Conservation (phyloP, 2,797 vertebrate genomes). For the Coregonus ussuriensis region DNA sequence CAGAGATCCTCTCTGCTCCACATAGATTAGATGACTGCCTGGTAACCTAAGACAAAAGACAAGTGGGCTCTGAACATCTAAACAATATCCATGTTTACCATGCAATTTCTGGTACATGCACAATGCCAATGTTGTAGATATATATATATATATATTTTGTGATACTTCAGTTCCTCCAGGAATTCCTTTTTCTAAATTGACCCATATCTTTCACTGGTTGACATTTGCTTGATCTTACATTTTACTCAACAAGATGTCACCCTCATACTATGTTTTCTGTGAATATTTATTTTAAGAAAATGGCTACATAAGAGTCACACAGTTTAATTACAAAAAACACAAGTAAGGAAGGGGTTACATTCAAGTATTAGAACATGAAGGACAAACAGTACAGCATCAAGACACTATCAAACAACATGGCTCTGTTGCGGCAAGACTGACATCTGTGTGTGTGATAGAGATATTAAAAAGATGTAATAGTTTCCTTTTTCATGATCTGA, state of each 20-base stretch:
- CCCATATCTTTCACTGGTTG: not conserved
- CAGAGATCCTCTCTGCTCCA: not conserved
- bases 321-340: constrained; percentile 41
- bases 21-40: not conserved
- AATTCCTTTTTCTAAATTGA: not conserved
- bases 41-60: not conserved
- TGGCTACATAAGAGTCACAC: constrained; percentile 27
- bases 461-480: constrained; percentile 15
- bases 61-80: not conserved
- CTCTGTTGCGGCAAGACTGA: too few species aligned
- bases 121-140: not conserved
- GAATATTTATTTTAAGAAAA: constrained; percentile 18
- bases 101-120: not conserved
- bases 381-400: constrained; percentile 44
- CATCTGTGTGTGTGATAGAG: not conserved
- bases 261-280: constrained; percentile 14
- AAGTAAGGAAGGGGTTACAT: constrained; percentile 40
- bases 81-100: not conserved
- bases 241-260: constrained; percentile 8
- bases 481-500: constrained; percentile 14
- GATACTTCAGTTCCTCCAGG: not conserved
- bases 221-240: not conserved
- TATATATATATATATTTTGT: not conserved
- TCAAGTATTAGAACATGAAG: constrained; percentile 33
- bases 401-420: constrained; percentile 2